phyloP scores from a whole-genome alignment of 2,888 invertebrate species.

The Mythimna pallens region DNA sequence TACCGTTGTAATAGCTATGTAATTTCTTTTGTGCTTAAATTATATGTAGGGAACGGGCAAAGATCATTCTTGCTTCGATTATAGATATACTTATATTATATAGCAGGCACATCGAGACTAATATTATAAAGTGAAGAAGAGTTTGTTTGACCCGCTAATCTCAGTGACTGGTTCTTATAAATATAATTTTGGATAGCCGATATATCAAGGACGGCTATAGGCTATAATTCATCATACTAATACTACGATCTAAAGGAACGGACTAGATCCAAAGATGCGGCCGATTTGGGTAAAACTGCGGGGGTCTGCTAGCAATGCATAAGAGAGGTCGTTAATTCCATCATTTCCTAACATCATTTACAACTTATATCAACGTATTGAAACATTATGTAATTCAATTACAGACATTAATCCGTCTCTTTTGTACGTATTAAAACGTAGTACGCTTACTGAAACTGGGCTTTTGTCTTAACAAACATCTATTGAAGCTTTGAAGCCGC shows the following conservation, averaged over 20 bases:
- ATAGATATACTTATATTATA: neutral
- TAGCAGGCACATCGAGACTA: no score
- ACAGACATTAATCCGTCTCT: constrained; percentile 13
- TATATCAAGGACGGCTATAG: no score
- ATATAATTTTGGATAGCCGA: no score
- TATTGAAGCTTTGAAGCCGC: constrained; percentile 35
- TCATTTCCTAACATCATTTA: neutral
- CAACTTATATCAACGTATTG: neutral
- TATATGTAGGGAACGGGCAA: neutral
- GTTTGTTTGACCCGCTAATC: no score
- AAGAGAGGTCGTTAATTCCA: neutral
- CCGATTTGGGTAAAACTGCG: no score
- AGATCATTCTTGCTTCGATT: constrained; percentile 15
- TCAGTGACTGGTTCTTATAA: no score
- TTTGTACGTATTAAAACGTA: constrained; percentile 17
- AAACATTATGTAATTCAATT: constrained; percentile 15
- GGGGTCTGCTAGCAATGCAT: neutral
- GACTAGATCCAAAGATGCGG: no score
- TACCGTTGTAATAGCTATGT: constrained; percentile 9
- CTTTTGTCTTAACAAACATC: constrained; percentile 50
- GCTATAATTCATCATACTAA: no score
- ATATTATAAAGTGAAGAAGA: no score
- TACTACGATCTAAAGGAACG: no score
- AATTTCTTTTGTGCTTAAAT: constrained; percentile 13
- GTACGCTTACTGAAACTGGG: constrained; percentile 21